A percentile compares a stretch with the other conserved stretches of the same genome.
phyloP scores from a whole-genome alignment of 1,140 invertebrate genomes.

The Penaeus vannamei region DNA sequence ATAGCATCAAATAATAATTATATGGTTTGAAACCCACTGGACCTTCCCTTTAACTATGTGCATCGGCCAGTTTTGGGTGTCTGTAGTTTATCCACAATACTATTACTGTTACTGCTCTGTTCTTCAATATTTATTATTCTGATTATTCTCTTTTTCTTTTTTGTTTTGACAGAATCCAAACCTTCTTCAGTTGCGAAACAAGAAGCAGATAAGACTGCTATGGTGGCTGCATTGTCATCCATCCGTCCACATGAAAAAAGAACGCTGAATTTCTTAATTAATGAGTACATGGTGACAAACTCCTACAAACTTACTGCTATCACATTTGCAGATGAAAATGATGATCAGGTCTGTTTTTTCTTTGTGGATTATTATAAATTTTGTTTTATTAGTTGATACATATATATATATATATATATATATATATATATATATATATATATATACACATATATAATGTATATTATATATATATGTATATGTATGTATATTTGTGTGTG shows the following conservation, averaged over 20 bases:
- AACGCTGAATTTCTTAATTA: slow-evolving; percentile 89
- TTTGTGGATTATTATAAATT: slow-evolving; percentile 26
- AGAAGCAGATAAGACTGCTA: not conserved
- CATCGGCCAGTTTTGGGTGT: too few species aligned
- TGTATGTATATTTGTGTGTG: too few species aligned
- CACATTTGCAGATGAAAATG: slow-evolving; percentile 94
- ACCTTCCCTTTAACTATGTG: too few species aligned
- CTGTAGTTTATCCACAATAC: too few species aligned
- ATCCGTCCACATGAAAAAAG: slow-evolving; percentile 88
- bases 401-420: too few species aligned
- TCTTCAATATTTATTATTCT: not conserved
- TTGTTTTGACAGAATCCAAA: slow-evolving; percentile 34
- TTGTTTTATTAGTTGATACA: too few species aligned
- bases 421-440: too few species aligned
- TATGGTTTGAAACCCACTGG: too few species aligned
- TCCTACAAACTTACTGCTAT: slow-evolving; percentile 92
- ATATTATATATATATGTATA: too few species aligned
- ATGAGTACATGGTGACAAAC: slow-evolving; percentile 86
- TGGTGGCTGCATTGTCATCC: slow-evolving; percentile 68
- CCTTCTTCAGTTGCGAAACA: not conserved
- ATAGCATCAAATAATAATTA: too few species aligned
- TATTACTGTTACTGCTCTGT: not conserved
- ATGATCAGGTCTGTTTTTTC: slow-evolving; percentile 79
- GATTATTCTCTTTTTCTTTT: not conserved
- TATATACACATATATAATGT: too few species aligned